A percentile compares a stretch with the other conserved stretches of the same genome.
Conservation (phyloP, 2,113 vertebrate genomes). For the Brienomyrus longianalis region DNA sequence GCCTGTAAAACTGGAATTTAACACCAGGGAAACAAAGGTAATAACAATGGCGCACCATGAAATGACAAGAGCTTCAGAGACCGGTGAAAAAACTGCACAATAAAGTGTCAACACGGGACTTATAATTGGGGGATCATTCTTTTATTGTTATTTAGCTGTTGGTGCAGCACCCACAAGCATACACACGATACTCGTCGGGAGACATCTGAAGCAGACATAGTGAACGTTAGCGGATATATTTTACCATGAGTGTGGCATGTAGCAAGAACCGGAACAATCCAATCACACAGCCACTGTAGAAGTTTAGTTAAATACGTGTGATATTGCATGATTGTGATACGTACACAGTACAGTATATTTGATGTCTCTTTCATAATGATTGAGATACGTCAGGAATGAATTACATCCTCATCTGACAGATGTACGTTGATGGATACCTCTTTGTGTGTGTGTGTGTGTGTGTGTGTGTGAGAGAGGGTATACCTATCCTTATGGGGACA, state of each 20-base stretch:
- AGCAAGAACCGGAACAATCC: neutral
- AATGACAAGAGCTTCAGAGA: neutral
- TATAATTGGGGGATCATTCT: slow-evolving; percentile 4
- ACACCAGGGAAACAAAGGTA: neutral
- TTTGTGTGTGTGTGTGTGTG: too few relatives aligned
- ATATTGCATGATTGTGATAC: neutral
- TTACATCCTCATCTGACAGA: neutral
- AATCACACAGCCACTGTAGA: neutral
- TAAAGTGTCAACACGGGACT: neutral
- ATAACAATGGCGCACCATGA: neutral
- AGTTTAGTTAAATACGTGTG: neutral
- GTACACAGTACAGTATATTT: neutral
- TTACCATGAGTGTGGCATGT: neutral
- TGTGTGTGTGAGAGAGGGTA: too few relatives aligned
- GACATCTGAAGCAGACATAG: neutral
- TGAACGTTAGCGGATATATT: neutral
- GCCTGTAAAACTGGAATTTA: neutral
- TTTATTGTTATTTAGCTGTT: slow-evolving; percentile 9
- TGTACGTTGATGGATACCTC: neutral
- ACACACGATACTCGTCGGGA: neutral
- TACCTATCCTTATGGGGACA: too few relatives aligned
- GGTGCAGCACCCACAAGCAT: neutral
- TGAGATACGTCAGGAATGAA: neutral
- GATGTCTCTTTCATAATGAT: neutral
- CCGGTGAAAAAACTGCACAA: neutral